Evolutionary conservation across 2,797 vertebrate species (phyloP).

Genomic region (Intellagama lesueurii): DNA sequence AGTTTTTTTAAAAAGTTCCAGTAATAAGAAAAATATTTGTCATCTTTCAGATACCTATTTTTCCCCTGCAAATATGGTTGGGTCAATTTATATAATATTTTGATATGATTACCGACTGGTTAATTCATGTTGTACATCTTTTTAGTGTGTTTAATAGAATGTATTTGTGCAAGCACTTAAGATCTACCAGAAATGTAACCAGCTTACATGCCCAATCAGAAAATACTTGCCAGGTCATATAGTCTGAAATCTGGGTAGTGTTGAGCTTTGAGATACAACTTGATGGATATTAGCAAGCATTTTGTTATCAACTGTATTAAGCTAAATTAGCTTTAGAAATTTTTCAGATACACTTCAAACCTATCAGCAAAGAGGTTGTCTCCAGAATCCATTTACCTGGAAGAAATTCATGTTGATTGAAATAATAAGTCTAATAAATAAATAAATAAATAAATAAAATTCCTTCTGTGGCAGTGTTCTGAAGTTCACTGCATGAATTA

Average conservation of each 20-base stretch:
- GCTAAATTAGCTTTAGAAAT: constrained; percentile 56
- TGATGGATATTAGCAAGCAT: constrained; percentile 73
- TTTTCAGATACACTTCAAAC: constrained; percentile 61
- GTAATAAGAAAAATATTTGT: constrained; percentile 75
- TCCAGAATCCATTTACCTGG: constrained; percentile 19
- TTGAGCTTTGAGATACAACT: constrained; percentile 70
- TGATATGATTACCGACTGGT: constrained; percentile 73
- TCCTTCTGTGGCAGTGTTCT: constrained; percentile 26
- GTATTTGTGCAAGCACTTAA: constrained; percentile 79
- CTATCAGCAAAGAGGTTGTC: constrained; percentile 41
- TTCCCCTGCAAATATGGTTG: constrained; percentile 53
- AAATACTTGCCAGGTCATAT: constrained; percentile 62
- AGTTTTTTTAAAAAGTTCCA: constrained; percentile 68
- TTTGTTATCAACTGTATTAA: constrained; percentile 59
- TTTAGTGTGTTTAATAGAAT: constrained; percentile 78
- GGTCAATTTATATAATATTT: constrained; percentile 72
- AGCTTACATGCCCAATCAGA: constrained; percentile 65
- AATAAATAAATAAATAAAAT: too few relatives aligned
- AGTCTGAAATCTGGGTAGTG: constrained; percentile 65
- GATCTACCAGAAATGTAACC: constrained; percentile 68
- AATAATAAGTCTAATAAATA: too few relatives aligned
- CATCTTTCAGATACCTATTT: constrained; percentile 64
- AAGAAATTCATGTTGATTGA: constrained; percentile 11
- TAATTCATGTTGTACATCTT: constrained; percentile 79
- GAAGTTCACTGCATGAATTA: constrained; percentile 19